Base-by-base conservation (phyloP, 1,140 invertebrate species). In the Heterodera carotae region DNA sequence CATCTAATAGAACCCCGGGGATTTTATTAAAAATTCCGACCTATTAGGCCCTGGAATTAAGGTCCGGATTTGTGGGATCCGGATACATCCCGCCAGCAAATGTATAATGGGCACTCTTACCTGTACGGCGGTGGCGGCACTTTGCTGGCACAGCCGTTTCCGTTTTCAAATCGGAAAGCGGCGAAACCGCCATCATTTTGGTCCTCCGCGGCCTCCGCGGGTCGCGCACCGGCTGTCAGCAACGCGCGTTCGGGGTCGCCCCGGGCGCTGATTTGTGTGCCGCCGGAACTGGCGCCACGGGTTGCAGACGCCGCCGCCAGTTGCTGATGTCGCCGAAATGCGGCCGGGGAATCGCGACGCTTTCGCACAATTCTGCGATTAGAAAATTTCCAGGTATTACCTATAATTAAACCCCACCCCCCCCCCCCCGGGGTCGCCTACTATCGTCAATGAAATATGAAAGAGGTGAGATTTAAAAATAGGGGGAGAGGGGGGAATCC, bases 51-150 rank as follows among this genome's bases (percentile, higher is more conserved):
- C n/a, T n/a, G n/a, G n/a, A n/a, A n/a, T n/a, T n/a, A n/a, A n/a
- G n/a, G n/a, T n/a, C n/a, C n/a, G n/a, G n/a, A n/a, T n/a, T n/a
- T n/a, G n/a, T n/a, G n/a, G n/a, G n/a, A n/a, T n/a, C n/a, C n/a
- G n/a, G n/a, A n/a, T n/a, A n/a, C n/a, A n/a, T n/a, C n/a, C n/a
- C n/a, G n/a, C n/a, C n/a, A n/a, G n/a, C n/a, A n/a, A n/a, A n/a
- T n/a, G n/a, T n/a, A n/a, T n/a, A n/a, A n/a, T n/a, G n/a, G 4
- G 10, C 36, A 6, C 36, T 10, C 48, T 53, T 2, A 22, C 48
- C 48, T 53, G 62, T 66, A 66, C 25, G 62, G 62, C 22, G 62
- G 62, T 34, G 62, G 62, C 5, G 62, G 62, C 62, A 25, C 22
- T 34, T 66, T 66, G n/a, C n/a, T n/a, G 27, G 27, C 33, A 15